Conservation (phyloP, 1,140 invertebrate genomes). For the Adoxophyes honmai region DNA sequence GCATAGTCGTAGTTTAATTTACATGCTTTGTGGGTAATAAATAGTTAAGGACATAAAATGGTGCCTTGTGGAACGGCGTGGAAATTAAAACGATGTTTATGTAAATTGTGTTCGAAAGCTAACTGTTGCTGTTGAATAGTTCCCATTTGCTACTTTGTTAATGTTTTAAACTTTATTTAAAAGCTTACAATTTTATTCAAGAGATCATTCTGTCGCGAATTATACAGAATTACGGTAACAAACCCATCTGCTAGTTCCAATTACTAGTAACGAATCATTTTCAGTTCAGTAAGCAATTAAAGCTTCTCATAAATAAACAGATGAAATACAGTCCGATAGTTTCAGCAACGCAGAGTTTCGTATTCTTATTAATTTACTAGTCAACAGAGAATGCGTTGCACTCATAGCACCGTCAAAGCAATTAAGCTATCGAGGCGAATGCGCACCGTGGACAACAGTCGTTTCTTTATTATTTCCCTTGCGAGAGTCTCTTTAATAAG, state of each 20-base stretch:
- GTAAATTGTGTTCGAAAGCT: no score
- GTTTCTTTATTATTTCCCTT: constrained; percentile 46
- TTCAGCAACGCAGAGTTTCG: not conserved
- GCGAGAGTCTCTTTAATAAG: constrained; percentile 38
- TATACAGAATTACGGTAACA: no score
- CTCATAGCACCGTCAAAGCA: constrained; percentile 24
- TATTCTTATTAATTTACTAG: constrained; percentile 10
- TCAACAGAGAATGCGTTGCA: constrained; percentile 1
- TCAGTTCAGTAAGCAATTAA: no score
- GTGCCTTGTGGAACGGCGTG: not conserved
- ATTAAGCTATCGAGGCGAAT: constrained; percentile 35
- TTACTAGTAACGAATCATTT: no score
- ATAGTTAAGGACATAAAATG: not conserved
- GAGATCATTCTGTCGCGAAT: no score
- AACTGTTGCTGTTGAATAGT: no score
- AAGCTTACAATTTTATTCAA: no score
- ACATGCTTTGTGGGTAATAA: not conserved
- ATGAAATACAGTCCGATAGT: no score
- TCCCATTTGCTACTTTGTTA: no score
- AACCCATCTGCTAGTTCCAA: no score
- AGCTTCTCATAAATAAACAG: no score
- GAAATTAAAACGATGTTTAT: not conserved
- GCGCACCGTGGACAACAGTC: constrained; percentile 24
- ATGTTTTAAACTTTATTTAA: no score
- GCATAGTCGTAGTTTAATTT: not conserved